Evolutionary conservation across 2,888 invertebrate genomes (phyloP), one percentile per base, ranked within the genome.

Genomic region (Drosophila quasianomalipes): DNA sequence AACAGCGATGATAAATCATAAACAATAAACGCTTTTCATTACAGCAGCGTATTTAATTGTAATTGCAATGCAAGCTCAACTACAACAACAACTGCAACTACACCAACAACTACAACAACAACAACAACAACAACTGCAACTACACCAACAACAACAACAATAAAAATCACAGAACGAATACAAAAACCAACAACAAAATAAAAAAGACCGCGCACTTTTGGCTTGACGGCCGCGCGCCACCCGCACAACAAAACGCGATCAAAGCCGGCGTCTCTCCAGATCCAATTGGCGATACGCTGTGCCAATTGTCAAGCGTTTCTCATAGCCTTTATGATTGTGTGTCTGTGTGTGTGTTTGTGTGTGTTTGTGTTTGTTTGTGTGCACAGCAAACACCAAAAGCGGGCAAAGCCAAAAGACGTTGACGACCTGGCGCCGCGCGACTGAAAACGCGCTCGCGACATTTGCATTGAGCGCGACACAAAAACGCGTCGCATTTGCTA

Each of bases 191-290:
- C 14, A 26, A 47, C 22, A 41, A 30, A 33, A 33, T 22, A 26
- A 61, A 44, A 35, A 41, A 28, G 44, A 52, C 22, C 37, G 68
- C 72, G 63, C 66, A 33, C 73, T 74, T 83, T 83, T 85, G 83
- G 80, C 70, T 69, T 33, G 70, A 70, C 68, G 62, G 33, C 55
- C 62, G 78, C 61, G 64, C 44, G 47, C 82, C 81, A 90, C 90
- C 85, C 88, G 85, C 81, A 71, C 85, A 80, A 72, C 59, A 75
- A 75, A 81, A 79, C 74, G 85, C 79, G 82, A 89, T 87, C 87
- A 87, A 87, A 89, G 90, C 84, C 89, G 71, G 83, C 87, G 70
- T 77, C 62, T 76, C 57, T 60, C 75, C 69, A 79, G 77, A 77
- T 79, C 80, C 71, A 83, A 74, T 72, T 81, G 70, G 76, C 63